Evolutionary conservation across 2,888 invertebrate genomes (phyloP).

Genomic region (Mystacides longicornis): DNA sequence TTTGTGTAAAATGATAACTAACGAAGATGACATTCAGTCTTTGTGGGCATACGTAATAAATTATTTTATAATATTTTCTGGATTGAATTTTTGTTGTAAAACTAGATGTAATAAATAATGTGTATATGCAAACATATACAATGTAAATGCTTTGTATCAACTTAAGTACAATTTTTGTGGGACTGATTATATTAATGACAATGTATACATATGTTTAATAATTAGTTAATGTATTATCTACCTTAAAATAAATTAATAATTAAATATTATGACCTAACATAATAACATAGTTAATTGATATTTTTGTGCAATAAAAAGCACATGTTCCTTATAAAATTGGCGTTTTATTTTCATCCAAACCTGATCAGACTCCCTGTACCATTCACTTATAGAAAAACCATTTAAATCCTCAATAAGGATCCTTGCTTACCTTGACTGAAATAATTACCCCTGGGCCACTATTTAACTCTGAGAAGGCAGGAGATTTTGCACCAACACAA

Average conservation of each 20-base stretch:
- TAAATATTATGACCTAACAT: not conserved
- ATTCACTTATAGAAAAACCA: no score
- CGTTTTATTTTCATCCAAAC: slow-evolving; percentile 9
- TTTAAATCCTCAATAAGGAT: no score
- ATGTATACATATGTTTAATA: not conserved
- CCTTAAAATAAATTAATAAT: not conserved
- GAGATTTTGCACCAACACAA: no score
- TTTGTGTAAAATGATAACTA: no score
- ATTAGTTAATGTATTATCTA: not conserved
- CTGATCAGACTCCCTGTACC: not conserved
- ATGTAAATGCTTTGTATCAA: not conserved
- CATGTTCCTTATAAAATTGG: slow-evolving; percentile 20
- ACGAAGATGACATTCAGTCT: no score
- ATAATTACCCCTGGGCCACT: no score
- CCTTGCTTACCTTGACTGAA: no score
- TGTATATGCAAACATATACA: not conserved
- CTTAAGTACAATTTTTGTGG: not conserved
- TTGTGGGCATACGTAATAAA: no score
- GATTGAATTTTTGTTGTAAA: not conserved
- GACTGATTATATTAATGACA: not conserved
- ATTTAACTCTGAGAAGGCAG: no score
- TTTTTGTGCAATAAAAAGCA: slow-evolving; percentile 27
- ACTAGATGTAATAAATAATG: no score
- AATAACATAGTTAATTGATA: slow-evolving; percentile 19
- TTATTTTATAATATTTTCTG: not conserved